A percentile compares a stretch with the other conserved stretches of the same genome.
Conservation (phyloP, 2,113 vertebrate genomes). For the Dicrurus megarhynchus region DNA sequence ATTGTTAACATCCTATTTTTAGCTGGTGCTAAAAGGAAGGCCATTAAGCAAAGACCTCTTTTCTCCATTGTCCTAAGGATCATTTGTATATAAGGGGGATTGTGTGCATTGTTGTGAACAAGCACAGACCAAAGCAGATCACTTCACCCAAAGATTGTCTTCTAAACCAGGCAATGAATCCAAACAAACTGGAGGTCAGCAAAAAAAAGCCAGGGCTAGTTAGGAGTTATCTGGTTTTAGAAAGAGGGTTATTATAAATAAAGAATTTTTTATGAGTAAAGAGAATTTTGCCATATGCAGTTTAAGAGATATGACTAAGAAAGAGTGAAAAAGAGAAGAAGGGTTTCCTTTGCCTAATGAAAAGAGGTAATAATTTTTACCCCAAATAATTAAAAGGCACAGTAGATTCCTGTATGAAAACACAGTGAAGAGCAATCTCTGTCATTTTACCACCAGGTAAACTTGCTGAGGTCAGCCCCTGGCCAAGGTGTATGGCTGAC, state of each 20-base stretch:
- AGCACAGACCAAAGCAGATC: neutral
- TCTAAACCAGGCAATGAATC: neutral
- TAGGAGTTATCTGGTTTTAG: neutral
- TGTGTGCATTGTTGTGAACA: neutral
- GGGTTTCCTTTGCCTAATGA: neutral
- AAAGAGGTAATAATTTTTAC: neutral
- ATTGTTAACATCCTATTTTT: neutral
- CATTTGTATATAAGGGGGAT: neutral
- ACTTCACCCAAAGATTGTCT: neutral
- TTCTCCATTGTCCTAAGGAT: neutral
- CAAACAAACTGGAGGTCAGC: neutral
- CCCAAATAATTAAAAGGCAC: neutral
- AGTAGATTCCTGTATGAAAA: neutral
- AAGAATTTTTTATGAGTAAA: neutral
- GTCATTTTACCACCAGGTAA: conserved; percentile 2
- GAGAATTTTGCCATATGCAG: neutral
- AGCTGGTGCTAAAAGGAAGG: neutral
- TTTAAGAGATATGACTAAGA: neutral
- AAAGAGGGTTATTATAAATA: neutral
- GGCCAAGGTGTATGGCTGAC: neutral
- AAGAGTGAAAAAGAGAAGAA: neutral
- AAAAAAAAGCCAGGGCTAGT: neutral
- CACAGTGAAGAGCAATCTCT: neutral
- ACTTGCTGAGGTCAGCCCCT: conserved; percentile 2
- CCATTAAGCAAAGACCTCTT: neutral